Conservation (phyloP, 2,888 invertebrate genomes). For the Teinopalpus imperialis region DNA sequence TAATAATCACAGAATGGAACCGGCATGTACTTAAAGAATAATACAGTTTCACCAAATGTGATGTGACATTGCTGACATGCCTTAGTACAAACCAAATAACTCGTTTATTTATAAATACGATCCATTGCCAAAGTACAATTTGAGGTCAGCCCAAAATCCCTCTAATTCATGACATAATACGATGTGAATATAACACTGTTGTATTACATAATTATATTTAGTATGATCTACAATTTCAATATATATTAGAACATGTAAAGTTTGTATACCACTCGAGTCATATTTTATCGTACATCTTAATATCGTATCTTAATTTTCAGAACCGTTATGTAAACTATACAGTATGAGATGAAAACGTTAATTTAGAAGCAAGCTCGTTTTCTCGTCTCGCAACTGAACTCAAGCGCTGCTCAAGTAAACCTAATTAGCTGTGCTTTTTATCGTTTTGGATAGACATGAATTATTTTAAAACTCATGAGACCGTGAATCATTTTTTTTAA, state of each 20-base stretch:
- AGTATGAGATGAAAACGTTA: constrained; percentile 41
- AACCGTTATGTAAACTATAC: constrained; percentile 33
- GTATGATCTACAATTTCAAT: too few relatives aligned
- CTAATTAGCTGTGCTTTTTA: constrained; percentile 58
- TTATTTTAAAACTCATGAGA: constrained; percentile 53
- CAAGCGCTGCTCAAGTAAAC: constrained; percentile 43
- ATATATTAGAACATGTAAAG: too few relatives aligned
- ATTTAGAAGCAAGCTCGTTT: constrained; percentile 29
- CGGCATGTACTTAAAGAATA: too few relatives aligned
- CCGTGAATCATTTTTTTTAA: constrained; percentile 48
- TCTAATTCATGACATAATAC: too few relatives aligned
- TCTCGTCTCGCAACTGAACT: constrained; percentile 32
- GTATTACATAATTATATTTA: background rate
- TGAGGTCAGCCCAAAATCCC: too few relatives aligned
- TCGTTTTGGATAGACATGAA: constrained; percentile 47
- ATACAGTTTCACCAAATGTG: too few relatives aligned
- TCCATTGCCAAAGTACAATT: too few relatives aligned
- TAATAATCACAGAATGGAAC: too few relatives aligned
- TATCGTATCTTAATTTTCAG: constrained; percentile 6
- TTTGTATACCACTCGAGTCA: too few relatives aligned
- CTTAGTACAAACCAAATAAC: too few relatives aligned
- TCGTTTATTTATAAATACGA: background rate
- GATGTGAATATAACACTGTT: too few relatives aligned
- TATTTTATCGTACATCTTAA: constrained; percentile 1
- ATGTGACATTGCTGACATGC: too few relatives aligned